Evolutionary conservation across 1,140 invertebrate genomes (phyloP).

Genomic region (Pseudoatta argentina): DNA sequence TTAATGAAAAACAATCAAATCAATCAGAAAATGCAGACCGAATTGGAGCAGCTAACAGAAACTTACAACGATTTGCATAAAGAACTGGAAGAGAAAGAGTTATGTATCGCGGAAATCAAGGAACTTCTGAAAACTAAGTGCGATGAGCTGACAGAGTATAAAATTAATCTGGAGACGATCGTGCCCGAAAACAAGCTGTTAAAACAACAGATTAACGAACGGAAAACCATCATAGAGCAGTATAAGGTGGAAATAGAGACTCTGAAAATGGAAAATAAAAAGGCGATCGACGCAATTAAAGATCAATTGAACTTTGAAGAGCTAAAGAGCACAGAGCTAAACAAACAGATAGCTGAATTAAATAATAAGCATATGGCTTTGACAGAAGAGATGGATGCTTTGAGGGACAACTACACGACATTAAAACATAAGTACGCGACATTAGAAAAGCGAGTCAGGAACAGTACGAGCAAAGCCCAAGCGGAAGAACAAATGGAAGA

Average conservation of each 20-base stretch:
- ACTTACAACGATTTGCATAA: conserved; percentile 68
- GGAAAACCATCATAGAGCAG: conserved; percentile 73
- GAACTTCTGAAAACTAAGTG: conserved; percentile 79
- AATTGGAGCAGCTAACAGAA: conserved; percentile 72
- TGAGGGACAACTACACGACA: conserved; percentile 67
- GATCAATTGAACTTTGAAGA: conserved; percentile 73
- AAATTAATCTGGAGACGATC: conserved; percentile 78
- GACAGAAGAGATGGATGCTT: conserved; percentile 64
- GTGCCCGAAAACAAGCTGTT: conserved; percentile 79
- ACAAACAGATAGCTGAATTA: conserved; percentile 76
- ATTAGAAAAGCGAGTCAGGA: conserved; percentile 77
- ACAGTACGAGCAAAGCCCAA: conserved; percentile 77
- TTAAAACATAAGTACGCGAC: conserved; percentile 66
- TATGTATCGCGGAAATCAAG: conserved; percentile 76
- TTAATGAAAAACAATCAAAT: conserved; percentile 61
- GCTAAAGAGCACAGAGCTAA: conserved; percentile 71
- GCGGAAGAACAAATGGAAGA: conserved; percentile 75
- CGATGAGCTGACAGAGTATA: conserved; percentile 81
- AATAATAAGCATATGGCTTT: conserved; percentile 73
- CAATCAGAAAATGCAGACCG: conserved; percentile 64
- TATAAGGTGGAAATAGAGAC: conserved; percentile 77
- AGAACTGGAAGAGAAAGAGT: conserved; percentile 71
- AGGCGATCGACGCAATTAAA: conserved; percentile 65
- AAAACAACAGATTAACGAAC: conserved; percentile 74
- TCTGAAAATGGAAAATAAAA: conserved; percentile 71